These are phyloP conservation scores for Saguinus imperator DNA, from an alignment of 2,113 vertebrate genomes.

Conservation along the genomic window DNA sequence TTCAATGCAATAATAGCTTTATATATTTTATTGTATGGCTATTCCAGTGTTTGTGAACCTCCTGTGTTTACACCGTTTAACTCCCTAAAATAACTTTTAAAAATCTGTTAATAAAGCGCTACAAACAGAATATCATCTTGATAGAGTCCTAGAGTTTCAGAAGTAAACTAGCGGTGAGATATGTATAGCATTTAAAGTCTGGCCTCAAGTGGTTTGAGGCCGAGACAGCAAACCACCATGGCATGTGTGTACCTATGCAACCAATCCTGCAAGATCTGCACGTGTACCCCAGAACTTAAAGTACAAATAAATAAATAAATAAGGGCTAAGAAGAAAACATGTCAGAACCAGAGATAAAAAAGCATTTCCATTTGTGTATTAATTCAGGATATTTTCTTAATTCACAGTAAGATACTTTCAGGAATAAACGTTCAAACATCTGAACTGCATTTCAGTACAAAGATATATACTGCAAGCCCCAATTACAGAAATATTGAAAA, in stretches of 20 bases:
- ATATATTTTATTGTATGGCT: not conserved
- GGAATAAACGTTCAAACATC: slow-evolving; percentile 45
- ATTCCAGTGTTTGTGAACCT: not conserved
- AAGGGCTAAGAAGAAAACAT: slow-evolving; percentile 9
- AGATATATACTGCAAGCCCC: not conserved
- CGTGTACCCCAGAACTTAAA: too few species aligned
- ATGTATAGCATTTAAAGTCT: not conserved
- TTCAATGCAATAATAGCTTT: not conserved
- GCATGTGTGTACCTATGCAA: too few species aligned
- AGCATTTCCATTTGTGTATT: not conserved
- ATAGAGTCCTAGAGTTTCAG: not conserved
- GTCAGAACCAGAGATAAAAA: not conserved
- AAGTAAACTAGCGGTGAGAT: not conserved
- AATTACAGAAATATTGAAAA: not conserved
- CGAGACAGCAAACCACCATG: too few species aligned
- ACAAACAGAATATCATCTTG: not conserved
- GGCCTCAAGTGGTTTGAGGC: not conserved
- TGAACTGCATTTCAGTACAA: slow-evolving; percentile 5
- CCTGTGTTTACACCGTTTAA: not conserved
- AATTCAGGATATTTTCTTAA: not conserved
- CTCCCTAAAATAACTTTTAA: not conserved
- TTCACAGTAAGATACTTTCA: not conserved
- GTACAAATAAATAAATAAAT: too few species aligned
- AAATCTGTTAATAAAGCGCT: not conserved
- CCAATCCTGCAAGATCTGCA: too few species aligned